Percentiles rank a stretch among this genome's conserved stretches.
phyloP scores from a whole-genome alignment of 2,888 invertebrate species.

The Agonopterix arenella region DNA sequence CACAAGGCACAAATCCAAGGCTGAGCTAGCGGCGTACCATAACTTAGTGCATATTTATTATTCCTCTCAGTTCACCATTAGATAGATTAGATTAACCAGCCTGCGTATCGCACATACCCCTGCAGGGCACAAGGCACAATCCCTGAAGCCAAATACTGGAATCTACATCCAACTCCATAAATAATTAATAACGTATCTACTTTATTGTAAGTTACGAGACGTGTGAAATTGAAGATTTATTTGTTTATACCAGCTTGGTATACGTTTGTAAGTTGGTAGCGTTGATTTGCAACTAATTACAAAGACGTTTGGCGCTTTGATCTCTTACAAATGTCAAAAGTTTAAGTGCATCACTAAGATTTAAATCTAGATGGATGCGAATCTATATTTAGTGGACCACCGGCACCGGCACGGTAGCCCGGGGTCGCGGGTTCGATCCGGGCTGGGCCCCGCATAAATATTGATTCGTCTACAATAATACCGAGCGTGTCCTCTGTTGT shows the following conservation, averaged over 20 bases:
- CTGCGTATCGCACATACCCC: slow-evolving; percentile 45
- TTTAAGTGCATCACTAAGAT: neutral
- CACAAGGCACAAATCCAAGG: slow-evolving; percentile 20
- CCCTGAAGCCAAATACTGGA: slow-evolving; percentile 7
- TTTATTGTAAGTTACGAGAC: neutral
- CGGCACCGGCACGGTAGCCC: slow-evolving; percentile 58
- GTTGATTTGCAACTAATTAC: too few relatives aligned
- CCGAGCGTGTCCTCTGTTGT: slow-evolving; percentile 30
- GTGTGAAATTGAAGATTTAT: neutral
- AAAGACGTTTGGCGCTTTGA: too few relatives aligned
- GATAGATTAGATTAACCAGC: slow-evolving; percentile 49
- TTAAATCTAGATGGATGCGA: too few relatives aligned
- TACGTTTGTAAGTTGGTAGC: too few relatives aligned
- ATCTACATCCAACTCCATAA: slow-evolving; percentile 21
- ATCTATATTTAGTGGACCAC: slow-evolving; percentile 35
- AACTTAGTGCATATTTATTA: slow-evolving; percentile 50
- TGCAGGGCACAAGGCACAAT: slow-evolving; percentile 5
- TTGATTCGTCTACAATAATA: slow-evolving; percentile 54
- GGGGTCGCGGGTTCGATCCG: slow-evolving; percentile 55
- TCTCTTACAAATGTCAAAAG: neutral
- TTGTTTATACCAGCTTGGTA: neutral
- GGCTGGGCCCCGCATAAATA: slow-evolving; percentile 51
- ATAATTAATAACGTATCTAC: slow-evolving; percentile 27
- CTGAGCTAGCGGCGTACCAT: slow-evolving; percentile 35
- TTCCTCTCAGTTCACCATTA: slow-evolving; percentile 32